Percentiles rank a stretch among this genome's conserved stretches.
Evolutionary conservation across 2,797 vertebrate genomes (phyloP).

Genomic region (Chelmon rostratus): DNA sequence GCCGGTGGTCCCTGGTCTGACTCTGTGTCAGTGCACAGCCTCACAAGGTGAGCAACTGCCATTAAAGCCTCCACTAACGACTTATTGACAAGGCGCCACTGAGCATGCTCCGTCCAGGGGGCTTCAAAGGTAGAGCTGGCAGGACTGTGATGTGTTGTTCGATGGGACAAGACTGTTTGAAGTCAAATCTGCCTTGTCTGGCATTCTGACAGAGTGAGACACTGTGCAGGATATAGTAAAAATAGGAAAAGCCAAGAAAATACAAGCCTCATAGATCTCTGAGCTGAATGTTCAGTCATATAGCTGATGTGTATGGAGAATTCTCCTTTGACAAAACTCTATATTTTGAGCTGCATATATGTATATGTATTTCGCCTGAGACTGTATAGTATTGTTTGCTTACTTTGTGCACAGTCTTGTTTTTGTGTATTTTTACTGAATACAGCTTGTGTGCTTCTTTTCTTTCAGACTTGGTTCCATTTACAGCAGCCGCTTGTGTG

Average conservation of each 20-base stretch:
- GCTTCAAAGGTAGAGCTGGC: constrained; percentile 65
- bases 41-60: constrained; percentile 72
- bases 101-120: constrained; percentile 70
- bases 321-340: constrained; percentile 1
- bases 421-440: constrained; percentile 33
- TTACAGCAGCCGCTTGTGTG: constrained; percentile 17
- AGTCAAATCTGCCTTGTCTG: constrained; percentile 48
- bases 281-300: constrained; percentile 12
- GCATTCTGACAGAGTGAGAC: constrained; percentile 38
- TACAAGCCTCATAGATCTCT: constrained; percentile 17
- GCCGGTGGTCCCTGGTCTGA: constrained; percentile 35
- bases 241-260: constrained; percentile 33
- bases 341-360: constrained; percentile 14
- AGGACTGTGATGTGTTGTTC: constrained; percentile 54
- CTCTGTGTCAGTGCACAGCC: constrained; percentile 72
- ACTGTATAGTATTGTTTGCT: constrained; percentile 15
- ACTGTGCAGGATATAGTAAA: constrained; percentile 26
- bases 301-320: constrained; percentile 1
- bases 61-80: constrained; percentile 75
- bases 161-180: constrained; percentile 61
- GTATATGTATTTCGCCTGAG: constrained; percentile 12
- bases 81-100: constrained; percentile 77
- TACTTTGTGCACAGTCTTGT: constrained; percentile 5
- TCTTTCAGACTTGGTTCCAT: constrained; percentile 12
- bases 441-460: constrained; percentile 22